Conservation (phyloP, 2,888 invertebrate genomes). For the Shargacucullia verbasci region DNA sequence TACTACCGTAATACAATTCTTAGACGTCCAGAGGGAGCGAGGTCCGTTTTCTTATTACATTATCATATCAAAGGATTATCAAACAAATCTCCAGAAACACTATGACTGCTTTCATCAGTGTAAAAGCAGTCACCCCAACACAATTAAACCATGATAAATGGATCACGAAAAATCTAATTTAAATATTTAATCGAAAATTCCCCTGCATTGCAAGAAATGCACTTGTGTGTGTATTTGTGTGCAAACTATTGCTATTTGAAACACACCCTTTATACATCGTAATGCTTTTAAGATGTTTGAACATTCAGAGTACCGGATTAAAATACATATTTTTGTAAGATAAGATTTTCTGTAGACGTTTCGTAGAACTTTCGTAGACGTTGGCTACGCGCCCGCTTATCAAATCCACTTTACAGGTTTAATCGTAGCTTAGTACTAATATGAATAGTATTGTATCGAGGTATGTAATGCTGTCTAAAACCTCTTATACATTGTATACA, state of each 20-base stretch:
- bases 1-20: constrained; percentile 29
- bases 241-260: constrained; percentile 48
- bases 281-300: constrained; percentile 40
- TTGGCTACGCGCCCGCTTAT: constrained; percentile 6
- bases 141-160: constrained; percentile 88
- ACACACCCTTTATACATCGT: constrained; percentile 27
- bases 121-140: constrained; percentile 77
- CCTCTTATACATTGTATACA: no score
- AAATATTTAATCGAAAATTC: constrained; percentile 88
- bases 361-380: constrained; percentile 29
- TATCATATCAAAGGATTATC: constrained; percentile 85
- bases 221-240: constrained; percentile 41
- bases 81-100: constrained; percentile 70
- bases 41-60: constrained; percentile 76
- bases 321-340: constrained; percentile 13
- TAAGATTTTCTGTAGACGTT: constrained; percentile 12
- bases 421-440: neutral
- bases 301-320: constrained; percentile 19
- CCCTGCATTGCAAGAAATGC: constrained; percentile 75
- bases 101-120: constrained; percentile 73
- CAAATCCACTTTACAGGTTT: neutral
- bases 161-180: constrained; percentile 88
- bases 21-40: constrained; percentile 49
- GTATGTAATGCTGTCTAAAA: no score
- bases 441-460: no score